Percentiles rank a stretch among this genome's conserved stretches.
Conservation (phyloP, 2,113 vertebrate species). For the Peucedramus taeniatus region DNA sequence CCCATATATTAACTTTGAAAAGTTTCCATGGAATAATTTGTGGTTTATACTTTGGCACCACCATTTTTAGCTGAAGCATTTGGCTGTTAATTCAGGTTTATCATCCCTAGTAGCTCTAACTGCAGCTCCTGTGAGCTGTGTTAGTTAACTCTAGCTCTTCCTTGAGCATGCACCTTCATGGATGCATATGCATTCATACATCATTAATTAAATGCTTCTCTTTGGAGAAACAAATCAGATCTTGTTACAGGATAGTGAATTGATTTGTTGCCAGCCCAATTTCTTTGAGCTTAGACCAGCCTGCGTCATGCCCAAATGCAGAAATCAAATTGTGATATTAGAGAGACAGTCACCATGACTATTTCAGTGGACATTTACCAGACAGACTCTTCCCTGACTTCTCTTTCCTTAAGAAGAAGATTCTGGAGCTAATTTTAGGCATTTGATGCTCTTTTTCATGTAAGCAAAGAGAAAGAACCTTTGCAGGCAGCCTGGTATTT, state of each 20-base stretch:
- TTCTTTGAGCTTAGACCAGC: not conserved
- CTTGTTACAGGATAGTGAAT: not conserved
- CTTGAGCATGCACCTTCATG: not conserved
- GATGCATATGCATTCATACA: not conserved
- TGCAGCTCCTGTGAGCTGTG: not conserved
- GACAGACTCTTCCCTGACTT: not conserved
- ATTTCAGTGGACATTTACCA: not conserved
- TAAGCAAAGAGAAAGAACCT: not conserved
- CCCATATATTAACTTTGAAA: not conserved
- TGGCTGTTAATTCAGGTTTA: not conserved
- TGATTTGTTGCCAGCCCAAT: not conserved
- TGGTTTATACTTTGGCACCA: not conserved
- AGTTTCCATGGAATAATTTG: not conserved
- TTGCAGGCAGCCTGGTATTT: not conserved
- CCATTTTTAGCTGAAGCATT: not conserved
- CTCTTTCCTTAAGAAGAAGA: not conserved
- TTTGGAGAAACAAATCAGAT: not conserved
- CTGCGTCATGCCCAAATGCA: rapidly evolving
- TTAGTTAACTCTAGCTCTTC: not conserved
- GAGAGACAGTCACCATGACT: not conserved
- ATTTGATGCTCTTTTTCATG: not conserved
- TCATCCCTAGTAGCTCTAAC: not conserved
- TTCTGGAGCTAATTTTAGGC: not conserved
- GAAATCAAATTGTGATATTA: not conserved
- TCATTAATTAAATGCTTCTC: not conserved